Base-by-base conservation (phyloP, 1,140 invertebrate genomes). In the Phocides pigmalion region DNA sequence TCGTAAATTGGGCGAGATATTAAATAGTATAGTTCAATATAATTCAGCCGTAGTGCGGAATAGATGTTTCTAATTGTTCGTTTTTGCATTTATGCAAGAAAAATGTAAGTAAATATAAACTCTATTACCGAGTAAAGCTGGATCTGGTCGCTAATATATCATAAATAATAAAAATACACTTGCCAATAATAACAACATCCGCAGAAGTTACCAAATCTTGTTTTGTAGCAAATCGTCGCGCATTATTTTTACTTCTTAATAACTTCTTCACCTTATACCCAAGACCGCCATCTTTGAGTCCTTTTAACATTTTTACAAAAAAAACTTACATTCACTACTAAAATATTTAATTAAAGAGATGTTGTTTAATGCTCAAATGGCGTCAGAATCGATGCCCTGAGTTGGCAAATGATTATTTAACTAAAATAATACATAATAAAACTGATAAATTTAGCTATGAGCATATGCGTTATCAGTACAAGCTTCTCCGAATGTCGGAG, bases 161-260 rank as follows among this genome's bases (percentile, higher is more conserved):
- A n/a, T n/a, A n/a, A n/a, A n/a, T n/a, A n/a, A n/a, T n/a, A n/a
- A 66, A 44, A 12, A 25, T 49, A 82, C 84, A 85, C 28, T 32
- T 73, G 87, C 86, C 88, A 22, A 90, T 74, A 59, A 90, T 78
- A 62, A 90, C 88, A 41, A 90, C 83, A 76, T 90, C 88, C 3
- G 88, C 88, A 3, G 86, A 88, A 4, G 82, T 78, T 17, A 86
- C 81, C 0, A 90, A 66, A 32, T 90, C 81, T 37, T 74, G 70
- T 16, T 76, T 76, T 0, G 77, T 76, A 17, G 77, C 53, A 20
- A 76, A 68, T 50, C 66, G 66, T 16, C 42, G 22, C 4, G 25
- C 67, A 58, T 39, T 56, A 62, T 64, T 49, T 51, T 62, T 50
- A 41, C 47, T 64, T 66, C 74, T 79, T 11, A 84, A 79, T 72